These are phyloP conservation scores for Fabriciana adippe DNA, from an alignment of 2,888 invertebrate genomes.

Conservation along the genomic window DNA sequence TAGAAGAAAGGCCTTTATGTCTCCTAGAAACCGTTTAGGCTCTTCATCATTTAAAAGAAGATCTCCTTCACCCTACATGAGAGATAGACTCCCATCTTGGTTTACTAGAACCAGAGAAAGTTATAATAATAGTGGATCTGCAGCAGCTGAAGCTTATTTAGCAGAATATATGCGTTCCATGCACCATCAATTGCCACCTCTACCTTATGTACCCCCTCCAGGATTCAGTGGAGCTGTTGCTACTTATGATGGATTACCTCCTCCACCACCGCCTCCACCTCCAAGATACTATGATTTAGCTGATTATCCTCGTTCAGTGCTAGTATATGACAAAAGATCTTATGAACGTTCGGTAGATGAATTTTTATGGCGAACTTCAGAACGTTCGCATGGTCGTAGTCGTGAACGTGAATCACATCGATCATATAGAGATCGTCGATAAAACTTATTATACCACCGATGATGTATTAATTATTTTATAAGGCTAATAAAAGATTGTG, in stretches of 20 bases:
- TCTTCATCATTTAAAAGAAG: slow-evolving; percentile 80
- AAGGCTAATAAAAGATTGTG: slow-evolving; percentile 73
- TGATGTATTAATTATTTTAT: slow-evolving; percentile 67
- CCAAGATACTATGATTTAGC: slow-evolving; percentile 86
- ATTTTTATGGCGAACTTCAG: slow-evolving; percentile 91
- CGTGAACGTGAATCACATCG: slow-evolving; percentile 81
- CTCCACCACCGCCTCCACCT: slow-evolving; percentile 87
- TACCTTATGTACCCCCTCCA: slow-evolving; percentile 89
- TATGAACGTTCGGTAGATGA: slow-evolving; percentile 95
- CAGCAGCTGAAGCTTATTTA: slow-evolving; percentile 92
- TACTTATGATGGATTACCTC: slow-evolving; percentile 85
- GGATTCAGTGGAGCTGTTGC: slow-evolving; percentile 76
- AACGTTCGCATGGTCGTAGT: slow-evolving; percentile 84
- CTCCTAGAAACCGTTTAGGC: slow-evolving; percentile 84
- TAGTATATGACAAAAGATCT: slow-evolving; percentile 87
- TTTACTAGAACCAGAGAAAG: slow-evolving; percentile 79
- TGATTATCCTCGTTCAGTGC: slow-evolving; percentile 87
- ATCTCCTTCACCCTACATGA: slow-evolving; percentile 82
- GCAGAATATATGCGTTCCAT: slow-evolving; percentile 94
- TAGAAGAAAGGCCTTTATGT: slow-evolving; percentile 84
- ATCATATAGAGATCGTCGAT: slow-evolving; percentile 84
- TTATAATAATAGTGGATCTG: slow-evolving; percentile 71
- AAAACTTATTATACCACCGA: slow-evolving; percentile 58
- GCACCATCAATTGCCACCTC: slow-evolving; percentile 92
- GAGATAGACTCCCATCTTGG: slow-evolving; percentile 85